Evolutionary conservation across 2,888 invertebrate genomes (phyloP).

Genomic region (Bruchidius siliquastri): DNA sequence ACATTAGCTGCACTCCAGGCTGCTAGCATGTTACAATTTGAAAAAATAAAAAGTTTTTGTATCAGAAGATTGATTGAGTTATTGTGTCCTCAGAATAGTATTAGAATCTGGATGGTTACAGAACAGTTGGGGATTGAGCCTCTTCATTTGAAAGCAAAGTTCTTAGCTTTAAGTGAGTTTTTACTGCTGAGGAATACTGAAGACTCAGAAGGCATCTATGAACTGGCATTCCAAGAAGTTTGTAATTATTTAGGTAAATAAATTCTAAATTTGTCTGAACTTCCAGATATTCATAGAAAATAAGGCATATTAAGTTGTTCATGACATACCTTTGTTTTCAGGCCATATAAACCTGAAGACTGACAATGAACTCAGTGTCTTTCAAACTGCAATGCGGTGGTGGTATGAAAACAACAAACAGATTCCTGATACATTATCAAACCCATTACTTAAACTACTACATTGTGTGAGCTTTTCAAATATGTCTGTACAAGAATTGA

Average conservation of each 20-base stretch:
- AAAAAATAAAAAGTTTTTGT: constrained; percentile 34
- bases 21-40: constrained; percentile 46
- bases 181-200: constrained; percentile 32
- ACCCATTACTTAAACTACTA: constrained; percentile 33
- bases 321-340: constrained; percentile 22
- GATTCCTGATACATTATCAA: constrained; percentile 11
- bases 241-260: constrained; percentile 40
- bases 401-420: constrained; percentile 34
- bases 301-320: too few relatives aligned
- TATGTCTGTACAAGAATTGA: constrained; percentile 28
- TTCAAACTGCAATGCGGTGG: constrained; percentile 43
- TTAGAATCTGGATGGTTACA: constrained; percentile 39
- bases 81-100: constrained; percentile 33
- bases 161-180: constrained; percentile 39
- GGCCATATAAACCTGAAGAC: constrained; percentile 32
- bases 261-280: constrained; percentile 22
- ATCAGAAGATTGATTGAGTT: constrained; percentile 28
- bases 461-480: constrained; percentile 37
- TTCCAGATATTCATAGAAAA: too few relatives aligned
- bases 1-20: constrained; percentile 40
- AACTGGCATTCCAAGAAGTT: constrained; percentile 37
- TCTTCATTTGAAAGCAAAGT: constrained; percentile 40
- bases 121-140: constrained; percentile 36
- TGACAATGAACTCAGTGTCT: constrained; percentile 39
- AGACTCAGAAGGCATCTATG: constrained; percentile 30